Base-by-base conservation (phyloP, 2,888 invertebrate species). In the Pseudanteris insignis region DNA sequence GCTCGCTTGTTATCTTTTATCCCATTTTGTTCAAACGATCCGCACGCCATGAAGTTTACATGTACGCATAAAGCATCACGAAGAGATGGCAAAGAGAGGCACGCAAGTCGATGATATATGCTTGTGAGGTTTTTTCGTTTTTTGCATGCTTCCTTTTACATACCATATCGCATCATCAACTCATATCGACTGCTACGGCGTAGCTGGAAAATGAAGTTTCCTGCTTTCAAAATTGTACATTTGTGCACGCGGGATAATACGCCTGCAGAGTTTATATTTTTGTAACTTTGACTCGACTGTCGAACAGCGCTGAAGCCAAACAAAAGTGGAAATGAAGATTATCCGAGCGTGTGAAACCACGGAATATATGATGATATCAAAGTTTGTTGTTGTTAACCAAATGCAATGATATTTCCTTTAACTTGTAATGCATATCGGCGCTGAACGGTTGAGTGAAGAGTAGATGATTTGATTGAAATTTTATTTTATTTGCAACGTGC, bases 81-180 rank as follows among this genome's bases (percentile, higher is more conserved):
- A 63, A 65, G 63, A 65, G 64, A 65, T 67, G 60, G 63, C 67
- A 68, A 65, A 66, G 68, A 68, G 69, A 76, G 71, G 73, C 74
- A 74, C 74, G 71, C 72, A 72, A 74, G 73, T 72, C 71, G 71
- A 72, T 73, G 68, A 67, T 68, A 73, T 69, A 72, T 68, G 74
- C 73, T 76, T 75, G 73, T 67, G 75, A 74, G 76, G 76, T 75
- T 76, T 30, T 74, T 71, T 62, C 44, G 50, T 61, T 66, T 18
- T 60, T 47, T 62, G 63, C 61, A 64, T 62, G 63, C 54, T 63
- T 47, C 54, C 60, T 57, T 58, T 61, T 60, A 55, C 57, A 59
- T 54, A 61, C 58, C 60, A 57, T 61, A 61, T 64, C 37, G 64
- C 64, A 60, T 64, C 57, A 50, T 40, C 57, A 53, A 57, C 57